phyloP scores from a whole-genome alignment of 2,797 vertebrate species.

The Helarctos malayanus region DNA sequence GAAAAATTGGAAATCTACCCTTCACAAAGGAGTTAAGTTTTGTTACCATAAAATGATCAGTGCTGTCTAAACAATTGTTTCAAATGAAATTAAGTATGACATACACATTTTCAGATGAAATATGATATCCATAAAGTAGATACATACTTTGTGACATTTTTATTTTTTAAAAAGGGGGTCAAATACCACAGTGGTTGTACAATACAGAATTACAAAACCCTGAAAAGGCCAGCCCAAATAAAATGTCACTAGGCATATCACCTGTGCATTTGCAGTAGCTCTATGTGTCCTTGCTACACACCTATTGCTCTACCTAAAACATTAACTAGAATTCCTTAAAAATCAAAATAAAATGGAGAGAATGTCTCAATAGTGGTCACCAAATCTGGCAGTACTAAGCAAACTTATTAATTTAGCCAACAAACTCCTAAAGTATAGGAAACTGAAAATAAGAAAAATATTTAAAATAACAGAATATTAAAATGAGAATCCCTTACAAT shows the following conservation, averaged over 20 bases:
- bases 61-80: constrained; percentile 48
- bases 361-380: neutral
- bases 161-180: neutral
- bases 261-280: neutral
- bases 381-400: neutral
- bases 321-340: neutral
- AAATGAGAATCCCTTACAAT: neutral
- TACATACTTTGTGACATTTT: neutral
- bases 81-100: constrained; percentile 41
- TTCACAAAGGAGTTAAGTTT: constrained; percentile 64
- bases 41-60: constrained; percentile 65
- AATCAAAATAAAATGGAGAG: neutral
- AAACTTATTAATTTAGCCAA: constrained; percentile 59
- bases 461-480: constrained; percentile 46
- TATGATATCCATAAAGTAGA: neutral
- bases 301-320: neutral
- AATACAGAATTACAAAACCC: neutral
- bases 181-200: neutral
- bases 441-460: constrained; percentile 61
- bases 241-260: neutral
- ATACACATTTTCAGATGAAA: constrained; percentile 6
- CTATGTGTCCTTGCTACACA: neutral
- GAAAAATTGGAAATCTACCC: constrained; percentile 77
- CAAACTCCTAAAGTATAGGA: constrained; percentile 67
- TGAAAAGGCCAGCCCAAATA: neutral